Evolutionary conservation across 2,797 vertebrate genomes (phyloP).

Genomic region (Poeciliopsis presidionis): DNA sequence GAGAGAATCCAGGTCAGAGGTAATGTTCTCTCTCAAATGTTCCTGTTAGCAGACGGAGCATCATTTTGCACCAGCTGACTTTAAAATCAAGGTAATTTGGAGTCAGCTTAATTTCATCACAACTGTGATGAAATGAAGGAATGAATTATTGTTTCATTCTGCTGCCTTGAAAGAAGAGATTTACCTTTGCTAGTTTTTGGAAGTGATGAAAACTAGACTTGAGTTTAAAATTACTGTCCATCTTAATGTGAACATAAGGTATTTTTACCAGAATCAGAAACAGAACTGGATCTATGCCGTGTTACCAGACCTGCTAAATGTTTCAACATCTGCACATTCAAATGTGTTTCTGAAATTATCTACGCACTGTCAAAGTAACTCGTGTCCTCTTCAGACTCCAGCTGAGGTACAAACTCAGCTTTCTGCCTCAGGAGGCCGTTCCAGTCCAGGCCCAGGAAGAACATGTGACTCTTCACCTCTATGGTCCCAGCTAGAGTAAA

Average conservation of each 20-base stretch:
- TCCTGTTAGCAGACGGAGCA: background rate
- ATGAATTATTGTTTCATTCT: background rate
- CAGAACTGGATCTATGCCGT: too few relatives aligned
- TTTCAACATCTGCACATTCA: background rate
- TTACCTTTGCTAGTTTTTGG: background rate
- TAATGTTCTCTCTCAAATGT: background rate
- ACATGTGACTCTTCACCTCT: conserved; percentile 90
- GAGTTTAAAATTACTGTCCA: background rate
- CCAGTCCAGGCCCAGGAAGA: conserved; percentile 91
- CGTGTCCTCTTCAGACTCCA: conserved; percentile 92
- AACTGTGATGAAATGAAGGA: background rate
- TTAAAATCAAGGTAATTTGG: background rate
- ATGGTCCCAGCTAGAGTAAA: conserved; percentile 83
- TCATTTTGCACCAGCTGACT: background rate
- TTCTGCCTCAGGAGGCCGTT: conserved; percentile 91
- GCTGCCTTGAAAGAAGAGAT: background rate
- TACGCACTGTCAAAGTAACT: conserved; percentile 94
- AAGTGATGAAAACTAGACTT: background rate
- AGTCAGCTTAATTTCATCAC: background rate
- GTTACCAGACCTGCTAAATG: background rate
- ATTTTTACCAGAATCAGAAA: too few relatives aligned
- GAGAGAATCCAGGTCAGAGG: background rate
- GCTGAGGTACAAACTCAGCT: conserved; percentile 92
- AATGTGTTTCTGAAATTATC: conserved; percentile 8
- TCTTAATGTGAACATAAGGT: background rate